Percentiles rank a stretch among this genome's conserved stretches.
Conservation (phyloP, 2,113 vertebrate species). For the Guaruba guarouba region DNA sequence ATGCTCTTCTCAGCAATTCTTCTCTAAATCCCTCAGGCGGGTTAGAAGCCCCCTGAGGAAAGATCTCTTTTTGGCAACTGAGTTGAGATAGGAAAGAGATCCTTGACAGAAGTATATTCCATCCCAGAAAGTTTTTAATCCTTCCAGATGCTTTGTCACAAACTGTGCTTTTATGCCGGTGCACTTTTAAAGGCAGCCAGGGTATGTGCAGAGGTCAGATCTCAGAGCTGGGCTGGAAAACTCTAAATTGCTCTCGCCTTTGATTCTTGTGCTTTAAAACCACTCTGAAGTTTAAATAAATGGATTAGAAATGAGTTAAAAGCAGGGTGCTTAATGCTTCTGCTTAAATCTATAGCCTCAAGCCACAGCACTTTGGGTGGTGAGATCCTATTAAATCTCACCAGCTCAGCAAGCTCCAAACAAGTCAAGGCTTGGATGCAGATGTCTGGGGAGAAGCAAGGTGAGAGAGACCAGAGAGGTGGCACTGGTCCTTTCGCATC, state of each 20-base stretch:
- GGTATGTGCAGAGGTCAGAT: slow-evolving; percentile 45
- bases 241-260: slow-evolving; percentile 41
- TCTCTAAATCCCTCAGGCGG: slow-evolving; percentile 46
- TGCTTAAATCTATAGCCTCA: slow-evolving; percentile 62
- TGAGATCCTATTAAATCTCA: slow-evolving; percentile 57
- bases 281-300: slow-evolving; percentile 63
- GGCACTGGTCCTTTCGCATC: background rate
- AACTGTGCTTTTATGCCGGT: slow-evolving; percentile 60
- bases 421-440: slow-evolving; percentile 44
- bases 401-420: slow-evolving; percentile 40
- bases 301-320: slow-evolving; percentile 67
- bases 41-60: slow-evolving; percentile 51
- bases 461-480: background rate
- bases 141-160: slow-evolving; percentile 67
- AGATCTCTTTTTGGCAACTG: slow-evolving; percentile 44
- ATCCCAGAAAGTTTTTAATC: slow-evolving; percentile 61
- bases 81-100: slow-evolving; percentile 47
- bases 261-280: slow-evolving; percentile 54
- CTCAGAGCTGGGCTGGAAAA: slow-evolving; percentile 49
- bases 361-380: slow-evolving; percentile 38
- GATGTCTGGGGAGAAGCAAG: slow-evolving; percentile 12
- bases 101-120: slow-evolving; percentile 50
- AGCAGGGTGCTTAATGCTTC: slow-evolving; percentile 45
- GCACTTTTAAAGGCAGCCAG: slow-evolving; percentile 62
- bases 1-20: slow-evolving; percentile 50